These are phyloP conservation scores for Oscheius myriophilus DNA, from an alignment of 2,888 invertebrate species.

Conservation along the genomic window DNA sequence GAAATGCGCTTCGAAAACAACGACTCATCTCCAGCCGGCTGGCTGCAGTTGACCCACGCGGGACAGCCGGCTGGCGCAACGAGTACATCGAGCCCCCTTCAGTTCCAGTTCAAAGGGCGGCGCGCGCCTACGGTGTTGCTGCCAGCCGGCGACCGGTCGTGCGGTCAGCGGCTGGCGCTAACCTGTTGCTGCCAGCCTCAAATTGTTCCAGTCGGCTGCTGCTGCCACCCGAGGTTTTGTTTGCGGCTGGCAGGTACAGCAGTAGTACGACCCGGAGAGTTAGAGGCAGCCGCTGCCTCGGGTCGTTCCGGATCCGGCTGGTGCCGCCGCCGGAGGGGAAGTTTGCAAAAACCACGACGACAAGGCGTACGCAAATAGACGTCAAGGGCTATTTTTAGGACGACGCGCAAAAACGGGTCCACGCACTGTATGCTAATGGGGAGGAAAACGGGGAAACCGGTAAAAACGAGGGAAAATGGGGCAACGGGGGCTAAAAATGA, in stretches of 20 bases:
- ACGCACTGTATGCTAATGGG: neutral
- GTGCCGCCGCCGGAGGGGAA: constrained; percentile 17
- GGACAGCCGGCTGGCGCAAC: no score
- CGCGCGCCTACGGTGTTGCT: neutral
- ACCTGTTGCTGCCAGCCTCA: constrained; percentile 17
- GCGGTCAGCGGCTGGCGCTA: constrained; percentile 25
- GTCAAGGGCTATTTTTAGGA: constrained; percentile 11
- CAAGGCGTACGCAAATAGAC: constrained; percentile 23
- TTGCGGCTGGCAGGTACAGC: neutral
- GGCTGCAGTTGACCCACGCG: no score
- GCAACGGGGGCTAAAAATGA: no score
- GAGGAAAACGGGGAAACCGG: constrained; percentile 8
- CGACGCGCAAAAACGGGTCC: constrained; percentile 7
- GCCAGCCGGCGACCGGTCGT: constrained; percentile 21
- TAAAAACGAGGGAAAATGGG: neutral
- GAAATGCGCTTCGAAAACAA: no score
- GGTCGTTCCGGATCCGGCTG: constrained; percentile 10
- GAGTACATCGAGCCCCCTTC: no score
- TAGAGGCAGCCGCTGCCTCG: neutral
- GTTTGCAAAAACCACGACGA: constrained; percentile 17
- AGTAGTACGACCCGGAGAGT: constrained; percentile 6
- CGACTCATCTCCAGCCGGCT: no score
- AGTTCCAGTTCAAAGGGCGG: constrained; percentile 21
- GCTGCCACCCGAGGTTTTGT: neutral
- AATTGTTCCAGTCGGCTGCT: constrained; percentile 21